Evolutionary conservation across 2,797 vertebrate genomes (phyloP).

Genomic region (Danionella dracula): DNA sequence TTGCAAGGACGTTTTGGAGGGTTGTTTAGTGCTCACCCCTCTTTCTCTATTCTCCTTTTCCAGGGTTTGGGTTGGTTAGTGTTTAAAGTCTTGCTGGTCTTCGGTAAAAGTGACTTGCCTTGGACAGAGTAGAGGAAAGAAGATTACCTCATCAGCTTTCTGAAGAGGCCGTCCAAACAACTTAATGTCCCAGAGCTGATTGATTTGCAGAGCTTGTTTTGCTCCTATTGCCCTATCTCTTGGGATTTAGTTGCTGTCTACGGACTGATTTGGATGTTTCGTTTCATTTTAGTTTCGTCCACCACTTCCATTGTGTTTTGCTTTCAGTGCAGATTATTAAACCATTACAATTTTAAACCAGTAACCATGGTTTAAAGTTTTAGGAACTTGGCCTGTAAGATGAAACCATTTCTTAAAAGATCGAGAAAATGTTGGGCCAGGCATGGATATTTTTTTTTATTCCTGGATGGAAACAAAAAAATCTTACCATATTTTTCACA

Average conservation of each 20-base stretch:
- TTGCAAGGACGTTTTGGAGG: neutral
- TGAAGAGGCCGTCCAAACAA: neutral
- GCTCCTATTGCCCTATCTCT: neutral
- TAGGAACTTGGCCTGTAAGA: no score
- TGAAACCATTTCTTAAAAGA: no score
- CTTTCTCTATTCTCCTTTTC: neutral
- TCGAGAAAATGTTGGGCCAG: no score
- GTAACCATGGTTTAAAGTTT: no score
- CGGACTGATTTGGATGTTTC: neutral
- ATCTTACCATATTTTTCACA: no score
- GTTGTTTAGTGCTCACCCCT: slow-evolving; percentile 13
- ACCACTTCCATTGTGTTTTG: neutral
- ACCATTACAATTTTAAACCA: no score
- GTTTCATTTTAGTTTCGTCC: neutral
- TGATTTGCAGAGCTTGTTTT: neutral
- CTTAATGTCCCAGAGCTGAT: neutral
- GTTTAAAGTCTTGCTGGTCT: neutral
- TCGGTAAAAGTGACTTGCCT: neutral
- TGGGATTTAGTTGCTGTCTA: neutral
- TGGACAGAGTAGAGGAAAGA: neutral
- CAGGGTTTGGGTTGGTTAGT: neutral
- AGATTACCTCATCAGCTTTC: slow-evolving; percentile 22
- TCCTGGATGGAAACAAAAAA: no score
- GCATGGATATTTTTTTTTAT: no score
- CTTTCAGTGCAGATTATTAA: no score